phyloP scores from a whole-genome alignment of 2,113 vertebrate genomes.

The Elachura formosa region DNA sequence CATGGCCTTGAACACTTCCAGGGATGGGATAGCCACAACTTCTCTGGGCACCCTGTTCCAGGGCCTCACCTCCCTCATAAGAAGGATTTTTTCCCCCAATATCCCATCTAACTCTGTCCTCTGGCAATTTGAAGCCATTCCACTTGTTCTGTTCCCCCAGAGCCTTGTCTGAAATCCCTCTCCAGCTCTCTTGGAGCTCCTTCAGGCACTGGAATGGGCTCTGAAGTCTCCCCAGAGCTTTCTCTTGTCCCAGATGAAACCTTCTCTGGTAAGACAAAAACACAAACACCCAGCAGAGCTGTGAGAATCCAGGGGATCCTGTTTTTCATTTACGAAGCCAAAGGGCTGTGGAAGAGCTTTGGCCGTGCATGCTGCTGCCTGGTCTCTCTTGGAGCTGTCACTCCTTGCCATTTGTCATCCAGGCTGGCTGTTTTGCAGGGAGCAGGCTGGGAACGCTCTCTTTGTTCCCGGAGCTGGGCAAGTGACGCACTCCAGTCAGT shows the following conservation, averaged over 20 bases:
- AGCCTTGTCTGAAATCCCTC: not conserved
- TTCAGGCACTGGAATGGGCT: not conserved
- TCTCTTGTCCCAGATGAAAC: not conserved
- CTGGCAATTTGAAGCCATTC: not conserved
- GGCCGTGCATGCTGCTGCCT: rapidly evolving
- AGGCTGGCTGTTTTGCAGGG: not conserved
- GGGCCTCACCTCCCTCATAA: rapidly evolving
- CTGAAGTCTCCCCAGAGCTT: not conserved
- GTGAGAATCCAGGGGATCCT: not conserved
- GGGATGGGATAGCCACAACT: not conserved
- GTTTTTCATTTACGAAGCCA: not conserved
- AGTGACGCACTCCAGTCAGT: not conserved
- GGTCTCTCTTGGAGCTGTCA: not conserved
- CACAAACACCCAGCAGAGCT: not conserved
- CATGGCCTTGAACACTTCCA: not conserved
- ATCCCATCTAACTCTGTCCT: not conserved
- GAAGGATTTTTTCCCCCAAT: not conserved
- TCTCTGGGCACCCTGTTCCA: not conserved
- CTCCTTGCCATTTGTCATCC: rapidly evolving
- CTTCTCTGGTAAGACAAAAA: not conserved
- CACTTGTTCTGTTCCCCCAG: not conserved
- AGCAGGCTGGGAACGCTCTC: not conserved
- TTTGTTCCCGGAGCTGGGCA: not conserved
- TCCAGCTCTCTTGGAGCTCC: not conserved
- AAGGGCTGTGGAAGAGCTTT: not conserved